Evolutionary conservation across 2,113 vertebrate genomes (phyloP).

Genomic region (Caloenas nicobarica): DNA sequence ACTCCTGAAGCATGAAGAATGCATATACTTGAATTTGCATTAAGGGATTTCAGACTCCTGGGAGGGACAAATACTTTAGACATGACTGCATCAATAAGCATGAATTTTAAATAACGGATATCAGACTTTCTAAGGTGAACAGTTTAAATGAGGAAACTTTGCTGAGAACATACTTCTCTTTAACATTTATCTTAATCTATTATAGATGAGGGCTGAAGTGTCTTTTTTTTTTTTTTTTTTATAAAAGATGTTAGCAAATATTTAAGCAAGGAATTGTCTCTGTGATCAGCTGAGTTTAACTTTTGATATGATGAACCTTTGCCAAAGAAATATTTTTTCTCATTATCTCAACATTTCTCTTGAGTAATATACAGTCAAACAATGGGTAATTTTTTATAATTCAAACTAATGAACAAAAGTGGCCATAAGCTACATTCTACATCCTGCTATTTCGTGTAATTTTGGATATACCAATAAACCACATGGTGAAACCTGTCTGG

Average conservation of each 20-base stretch:
- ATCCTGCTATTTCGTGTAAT: not conserved
- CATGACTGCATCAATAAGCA: not conserved
- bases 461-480: not conserved
- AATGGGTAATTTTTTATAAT: not conserved
- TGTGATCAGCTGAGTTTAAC: not conserved
- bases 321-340: not conserved
- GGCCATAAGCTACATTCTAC: not conserved
- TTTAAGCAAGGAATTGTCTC: not conserved
- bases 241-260: not conserved
- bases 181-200: not conserved
- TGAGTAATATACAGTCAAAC: not conserved
- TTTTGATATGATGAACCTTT: not conserved
- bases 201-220: not conserved
- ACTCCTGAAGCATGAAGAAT: not conserved
- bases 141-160: not conserved
- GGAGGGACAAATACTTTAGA: not conserved
- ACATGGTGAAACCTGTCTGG: not conserved
- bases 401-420: not conserved
- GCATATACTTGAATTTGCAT: not conserved
- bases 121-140: not conserved
- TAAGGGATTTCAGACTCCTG: not conserved
- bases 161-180: not conserved
- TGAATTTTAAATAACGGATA: not conserved
- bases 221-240: not conserved
- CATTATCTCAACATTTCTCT: not conserved